These are phyloP conservation scores for Epizoanthus illoricatus DNA, from an alignment of 92 coral and sea anemone genomes.

Conservation along the genomic window DNA sequence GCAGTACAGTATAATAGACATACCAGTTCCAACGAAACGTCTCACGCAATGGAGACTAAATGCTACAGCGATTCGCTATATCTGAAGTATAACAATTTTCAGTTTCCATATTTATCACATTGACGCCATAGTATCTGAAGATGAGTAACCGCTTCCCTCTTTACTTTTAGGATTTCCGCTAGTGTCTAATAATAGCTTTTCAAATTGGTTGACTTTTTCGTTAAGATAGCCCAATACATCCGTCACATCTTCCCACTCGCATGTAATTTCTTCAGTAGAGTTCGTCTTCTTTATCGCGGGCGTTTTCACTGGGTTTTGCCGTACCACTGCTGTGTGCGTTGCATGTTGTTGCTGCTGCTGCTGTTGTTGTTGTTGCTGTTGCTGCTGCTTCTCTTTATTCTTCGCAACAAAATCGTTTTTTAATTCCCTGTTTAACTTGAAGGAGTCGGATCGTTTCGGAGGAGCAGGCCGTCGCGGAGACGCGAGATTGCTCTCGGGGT, in stretches of 20 bases:
- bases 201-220: constrained; percentile 89
- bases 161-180: constrained; percentile 73
- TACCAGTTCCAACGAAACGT: neutral
- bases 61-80: neutral
- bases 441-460: constrained; percentile 87
- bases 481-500: constrained; percentile 42
- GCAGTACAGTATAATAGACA: neutral
- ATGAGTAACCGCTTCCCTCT: constrained; percentile 68
- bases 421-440: constrained; percentile 66
- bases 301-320: constrained; percentile 41
- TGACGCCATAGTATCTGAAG: constrained; percentile 77
- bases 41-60: constrained; percentile 11
- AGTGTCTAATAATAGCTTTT: constrained; percentile 76
- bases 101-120: constrained; percentile 22
- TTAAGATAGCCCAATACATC: constrained; percentile 87
- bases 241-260: constrained; percentile 91
- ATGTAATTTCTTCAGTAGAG: constrained; percentile 59
- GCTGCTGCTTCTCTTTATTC: constrained; percentile 52
- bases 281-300: constrained; percentile 51
- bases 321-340: constrained; percentile 20
- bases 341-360: constrained; percentile 13
- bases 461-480: constrained; percentile 74
- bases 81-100: neutral
- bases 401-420: constrained; percentile 52
- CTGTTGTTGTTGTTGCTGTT: constrained; percentile 7